Evolutionary conservation across 2,888 invertebrate genomes (phyloP).

Genomic region (Epistrophe eligans): DNA sequence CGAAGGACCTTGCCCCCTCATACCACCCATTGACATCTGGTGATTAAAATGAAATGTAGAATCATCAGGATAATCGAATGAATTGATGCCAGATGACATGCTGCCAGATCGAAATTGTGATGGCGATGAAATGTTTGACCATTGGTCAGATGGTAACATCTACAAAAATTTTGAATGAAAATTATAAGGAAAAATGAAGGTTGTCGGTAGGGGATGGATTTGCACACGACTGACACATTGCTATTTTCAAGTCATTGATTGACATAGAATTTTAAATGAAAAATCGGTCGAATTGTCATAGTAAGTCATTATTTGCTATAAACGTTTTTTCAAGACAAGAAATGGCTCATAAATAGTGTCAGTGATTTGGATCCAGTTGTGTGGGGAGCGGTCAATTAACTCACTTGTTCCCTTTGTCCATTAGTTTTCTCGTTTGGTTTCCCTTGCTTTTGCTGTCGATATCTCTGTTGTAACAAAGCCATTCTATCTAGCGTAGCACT

Average conservation of each 20-base stretch:
- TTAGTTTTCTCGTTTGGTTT: slow-evolving; percentile 84
- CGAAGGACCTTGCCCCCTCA: slow-evolving; percentile 71
- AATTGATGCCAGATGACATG: slow-evolving; percentile 84
- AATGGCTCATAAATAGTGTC: not conserved
- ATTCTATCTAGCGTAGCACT: slow-evolving; percentile 83
- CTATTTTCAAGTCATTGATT: not conserved
- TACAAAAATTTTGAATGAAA: slow-evolving; percentile 69
- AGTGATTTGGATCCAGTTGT: not conserved
- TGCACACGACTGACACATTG: not conserved
- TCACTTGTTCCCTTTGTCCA: slow-evolving; percentile 80
- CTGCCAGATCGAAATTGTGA: slow-evolving; percentile 83
- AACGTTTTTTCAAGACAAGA: no score
- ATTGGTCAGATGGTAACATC: slow-evolving; percentile 81
- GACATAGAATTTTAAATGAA: not conserved
- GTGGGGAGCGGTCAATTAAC: not conserved
- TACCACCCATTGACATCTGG: slow-evolving; percentile 61
- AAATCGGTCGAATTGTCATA: no score
- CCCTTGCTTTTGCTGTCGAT: slow-evolving; percentile 86
- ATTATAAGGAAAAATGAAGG: slow-evolving; percentile 69
- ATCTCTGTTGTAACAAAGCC: slow-evolving; percentile 85
- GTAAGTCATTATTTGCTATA: no score
- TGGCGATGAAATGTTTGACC: slow-evolving; percentile 83
- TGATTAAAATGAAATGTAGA: slow-evolving; percentile 81
- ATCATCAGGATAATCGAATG: slow-evolving; percentile 83
- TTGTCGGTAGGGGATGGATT: slow-evolving; percentile 23